phyloP scores from a whole-genome alignment of 1,140 invertebrate species.

The Drosophila tristis region DNA sequence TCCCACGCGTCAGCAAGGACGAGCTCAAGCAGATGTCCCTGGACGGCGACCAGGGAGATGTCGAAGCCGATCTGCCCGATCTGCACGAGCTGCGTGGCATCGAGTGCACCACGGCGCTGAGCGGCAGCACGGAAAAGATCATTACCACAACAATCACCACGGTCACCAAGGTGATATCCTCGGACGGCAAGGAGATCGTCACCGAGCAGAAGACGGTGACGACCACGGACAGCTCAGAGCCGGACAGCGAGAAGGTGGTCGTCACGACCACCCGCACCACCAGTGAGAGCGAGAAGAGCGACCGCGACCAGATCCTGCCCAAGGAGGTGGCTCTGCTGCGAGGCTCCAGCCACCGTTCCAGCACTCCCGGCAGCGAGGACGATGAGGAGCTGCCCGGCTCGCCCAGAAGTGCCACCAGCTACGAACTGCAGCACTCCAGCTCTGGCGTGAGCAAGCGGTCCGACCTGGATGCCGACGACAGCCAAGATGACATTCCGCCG shows the following conservation, averaged over 20 bases:
- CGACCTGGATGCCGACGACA: conserved; percentile 80
- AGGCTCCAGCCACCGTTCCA: conserved; percentile 85
- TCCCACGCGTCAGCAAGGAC: conserved; percentile 79
- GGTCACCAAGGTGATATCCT: conserved; percentile 80
- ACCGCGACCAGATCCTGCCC: conserved; percentile 70
- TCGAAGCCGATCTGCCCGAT: conserved; percentile 54
- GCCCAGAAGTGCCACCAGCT: conserved; percentile 87
- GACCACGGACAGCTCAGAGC: conserved; percentile 80
- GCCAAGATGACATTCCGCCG: conserved; percentile 84
- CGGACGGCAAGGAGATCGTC: conserved; percentile 81
- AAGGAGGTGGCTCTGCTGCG: conserved; percentile 84
- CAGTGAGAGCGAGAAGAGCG: conserved; percentile 76
- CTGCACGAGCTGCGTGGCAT: conserved; percentile 73
- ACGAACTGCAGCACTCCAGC: conserved; percentile 80
- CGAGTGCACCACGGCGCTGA: conserved; percentile 74
- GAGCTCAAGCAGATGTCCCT: conserved; percentile 60
- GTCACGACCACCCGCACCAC: conserved; percentile 82
- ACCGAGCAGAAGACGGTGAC: conserved; percentile 82
- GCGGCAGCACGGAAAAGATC: conserved; percentile 80
- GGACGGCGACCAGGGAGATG: conserved; percentile 5
- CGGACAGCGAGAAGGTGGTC: conserved; percentile 76
- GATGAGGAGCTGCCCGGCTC: conserved; percentile 86
- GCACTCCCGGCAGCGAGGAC: conserved; percentile 87
- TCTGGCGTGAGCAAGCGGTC: conserved; percentile 81
- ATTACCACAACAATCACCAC: conserved; percentile 83